These are phyloP conservation scores for Epinephelus moara DNA, from an alignment of 2,113 vertebrate species.

Conservation along the genomic window DNA sequence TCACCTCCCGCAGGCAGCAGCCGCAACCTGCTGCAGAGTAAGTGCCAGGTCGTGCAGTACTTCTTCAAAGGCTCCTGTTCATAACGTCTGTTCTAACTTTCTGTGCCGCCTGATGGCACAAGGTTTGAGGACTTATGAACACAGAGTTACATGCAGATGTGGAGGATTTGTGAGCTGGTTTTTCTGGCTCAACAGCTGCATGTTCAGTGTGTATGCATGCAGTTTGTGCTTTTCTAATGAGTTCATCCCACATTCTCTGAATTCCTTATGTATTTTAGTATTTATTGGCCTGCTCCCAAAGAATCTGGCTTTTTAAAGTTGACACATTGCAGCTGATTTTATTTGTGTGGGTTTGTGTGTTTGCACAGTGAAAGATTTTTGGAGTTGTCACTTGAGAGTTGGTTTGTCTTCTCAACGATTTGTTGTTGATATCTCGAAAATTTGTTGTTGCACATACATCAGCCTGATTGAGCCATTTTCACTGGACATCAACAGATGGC, in stretches of 20 bases:
- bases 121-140: neutral
- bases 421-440: neutral
- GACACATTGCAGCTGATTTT: neutral
- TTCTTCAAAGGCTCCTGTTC: conserved; percentile 17
- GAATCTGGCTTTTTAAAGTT: no score
- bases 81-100: neutral
- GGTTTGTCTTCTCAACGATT: neutral
- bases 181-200: conserved; percentile 32
- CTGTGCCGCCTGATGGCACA: neutral
- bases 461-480: neutral
- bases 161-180: neutral
- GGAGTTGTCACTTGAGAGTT: neutral
- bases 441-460: no score
- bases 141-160: conserved; percentile 28
- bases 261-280: neutral
- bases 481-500: neutral
- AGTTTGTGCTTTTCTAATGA: conserved; percentile 17
- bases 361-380: neutral
- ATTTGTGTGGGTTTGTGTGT: conserved; percentile 18
- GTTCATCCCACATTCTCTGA: neutral
- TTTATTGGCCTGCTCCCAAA: no score
- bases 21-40: conserved; percentile 78
- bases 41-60: conserved; percentile 59
- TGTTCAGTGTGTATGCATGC: conserved; percentile 18
- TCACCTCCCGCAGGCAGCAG: conserved; percentile 79